phyloP scores from a whole-genome alignment of 2,797 vertebrate species.

The Garrulus glandarius region DNA sequence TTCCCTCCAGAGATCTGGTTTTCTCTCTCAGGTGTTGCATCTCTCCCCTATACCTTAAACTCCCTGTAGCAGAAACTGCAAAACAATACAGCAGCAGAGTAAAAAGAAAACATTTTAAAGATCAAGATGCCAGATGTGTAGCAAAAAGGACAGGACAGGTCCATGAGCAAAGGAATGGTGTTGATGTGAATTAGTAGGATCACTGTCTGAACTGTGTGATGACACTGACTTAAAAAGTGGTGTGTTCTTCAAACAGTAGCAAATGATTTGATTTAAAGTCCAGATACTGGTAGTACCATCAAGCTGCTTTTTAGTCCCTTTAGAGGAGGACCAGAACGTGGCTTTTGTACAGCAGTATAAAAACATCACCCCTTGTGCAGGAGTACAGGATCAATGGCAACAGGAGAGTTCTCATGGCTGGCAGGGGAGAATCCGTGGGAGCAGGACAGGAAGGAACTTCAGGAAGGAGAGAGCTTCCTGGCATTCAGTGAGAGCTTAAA shows the following conservation, averaged over 20 bases:
- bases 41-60: not conserved
- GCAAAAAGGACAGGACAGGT: not conserved
- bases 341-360: not conserved
- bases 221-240: not conserved
- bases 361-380: not conserved
- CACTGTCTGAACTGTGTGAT: not conserved
- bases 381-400: not conserved
- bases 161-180: not conserved
- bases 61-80: not conserved
- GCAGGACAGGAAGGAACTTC: not conserved
- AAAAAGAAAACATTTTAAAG: not conserved
- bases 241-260: not conserved
- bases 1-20: not conserved
- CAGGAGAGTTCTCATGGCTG: not conserved
- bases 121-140: not conserved
- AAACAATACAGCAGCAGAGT: not conserved
- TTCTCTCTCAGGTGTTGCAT: not conserved
- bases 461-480: not conserved
- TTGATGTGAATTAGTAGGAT: not conserved
- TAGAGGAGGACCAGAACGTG: not conserved
- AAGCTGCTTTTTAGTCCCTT: not conserved
- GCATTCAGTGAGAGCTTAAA: not conserved
- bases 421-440: not conserved
- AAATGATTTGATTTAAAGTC: not conserved
- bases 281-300: not conserved